phyloP scores from a whole-genome alignment of 2,113 vertebrate genomes.

The Neotoma lepida region DNA sequence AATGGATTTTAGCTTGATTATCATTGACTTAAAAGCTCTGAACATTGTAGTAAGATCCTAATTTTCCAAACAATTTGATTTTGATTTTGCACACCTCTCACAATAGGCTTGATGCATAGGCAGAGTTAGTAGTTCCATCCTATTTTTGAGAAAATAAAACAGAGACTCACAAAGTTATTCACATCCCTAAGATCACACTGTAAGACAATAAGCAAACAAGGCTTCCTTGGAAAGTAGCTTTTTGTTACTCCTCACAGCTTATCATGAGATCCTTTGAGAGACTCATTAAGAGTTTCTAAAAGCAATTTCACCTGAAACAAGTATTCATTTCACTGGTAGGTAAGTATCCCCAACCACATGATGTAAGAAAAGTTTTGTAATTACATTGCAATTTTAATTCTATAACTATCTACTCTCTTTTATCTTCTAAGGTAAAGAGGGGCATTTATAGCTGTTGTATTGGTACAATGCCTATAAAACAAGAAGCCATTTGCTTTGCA shows the following conservation, averaged over 20 bases:
- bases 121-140: background rate
- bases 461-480: background rate
- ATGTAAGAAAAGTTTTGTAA: constrained; percentile 21
- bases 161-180: background rate
- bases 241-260: constrained; percentile 12
- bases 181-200: constrained; percentile 32
- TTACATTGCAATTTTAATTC: constrained; percentile 20
- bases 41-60: background rate
- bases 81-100: constrained; percentile 21
- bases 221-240: background rate
- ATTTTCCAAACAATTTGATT: constrained; percentile 16
- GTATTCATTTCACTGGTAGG: constrained; percentile 39
- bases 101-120: background rate
- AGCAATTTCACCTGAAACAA: background rate
- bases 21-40: background rate
- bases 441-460: background rate
- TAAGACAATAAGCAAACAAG: background rate
- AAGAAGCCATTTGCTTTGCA: background rate
- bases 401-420: background rate
- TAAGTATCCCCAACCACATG: constrained; percentile 8
- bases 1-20: background rate
- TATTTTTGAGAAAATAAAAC: constrained; percentile 27
- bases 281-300: constrained; percentile 23
- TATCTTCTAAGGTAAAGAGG: constrained; percentile 42
- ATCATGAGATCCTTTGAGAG: constrained; percentile 11